Evolutionary conservation across 2,888 invertebrate species (phyloP), one percentile per base, ranked within the genome.

Genomic region (Ptilodon capucinus): DNA sequence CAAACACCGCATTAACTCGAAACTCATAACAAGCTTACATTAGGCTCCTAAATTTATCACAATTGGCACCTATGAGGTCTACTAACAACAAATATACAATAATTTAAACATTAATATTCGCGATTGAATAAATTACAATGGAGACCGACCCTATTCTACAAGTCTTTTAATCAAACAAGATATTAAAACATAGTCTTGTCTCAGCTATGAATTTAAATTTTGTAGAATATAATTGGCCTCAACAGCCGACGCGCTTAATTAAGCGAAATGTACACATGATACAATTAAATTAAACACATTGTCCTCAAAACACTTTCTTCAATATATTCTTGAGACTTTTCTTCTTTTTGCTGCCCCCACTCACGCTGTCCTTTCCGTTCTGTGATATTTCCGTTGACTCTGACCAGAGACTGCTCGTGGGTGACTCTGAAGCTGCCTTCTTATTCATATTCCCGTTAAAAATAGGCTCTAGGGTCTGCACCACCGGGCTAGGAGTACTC

Each of bases 321-420:
- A 96, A 92, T 78, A 96, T 93, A 84, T 94, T 95, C 79, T 94
- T 95, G 60, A 96, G 92, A 71, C 94, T 93, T 73, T 94, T 93
- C 68, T 89, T 92, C 79, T 94, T 95, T 68, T 93, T 94, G 51
- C 79, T 71, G 23, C 77, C 72, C 46, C 71, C 71, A 46, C 68
- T 76, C 44, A 79, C 84, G 44, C 60, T 73, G 32, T 84, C 81
- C 21, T 64, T 79, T 14, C 86, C 86, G 50, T 83, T 85, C 28
- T 84, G 84, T 0, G 90, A 91, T 45, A 91, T 67, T 38, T 91
- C 91, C 1, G 90, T 91, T 0, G 89, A 87, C 40, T 91, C 86
- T 0, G 91, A 91, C 88, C 91, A 90, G 1, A 90, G 76, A 46
- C 90, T 90, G 6, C 88, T 81, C 0, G 90, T 89, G 0, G 91